Conservation (phyloP, 2,113 vertebrate genomes). For the Daubentonia madagascariensis region DNA sequence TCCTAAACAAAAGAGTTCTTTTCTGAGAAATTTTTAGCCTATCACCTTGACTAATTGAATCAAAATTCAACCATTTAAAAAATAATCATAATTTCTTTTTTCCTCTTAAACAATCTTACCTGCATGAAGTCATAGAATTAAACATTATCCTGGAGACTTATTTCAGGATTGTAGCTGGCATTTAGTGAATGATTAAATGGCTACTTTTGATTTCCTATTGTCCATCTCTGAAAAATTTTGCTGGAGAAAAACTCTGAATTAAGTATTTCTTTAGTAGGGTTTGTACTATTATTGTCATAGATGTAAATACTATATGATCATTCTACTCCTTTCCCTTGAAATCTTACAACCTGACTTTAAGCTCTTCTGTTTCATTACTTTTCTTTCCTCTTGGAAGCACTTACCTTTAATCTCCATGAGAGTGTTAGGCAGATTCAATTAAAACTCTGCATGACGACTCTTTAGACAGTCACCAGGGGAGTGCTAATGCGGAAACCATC, state of each 20-base stretch:
- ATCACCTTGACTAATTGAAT: not conserved
- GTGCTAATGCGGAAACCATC: not conserved
- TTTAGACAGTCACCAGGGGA: not conserved
- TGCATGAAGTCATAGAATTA: not conserved
- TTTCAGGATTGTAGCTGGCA: not conserved
- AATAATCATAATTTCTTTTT: not conserved
- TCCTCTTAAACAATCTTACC: not conserved
- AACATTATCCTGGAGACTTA: not conserved
- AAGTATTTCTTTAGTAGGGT: not conserved
- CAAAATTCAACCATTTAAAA: not conserved
- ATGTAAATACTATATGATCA: not conserved
- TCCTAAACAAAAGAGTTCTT: not conserved
- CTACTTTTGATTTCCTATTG: not conserved
- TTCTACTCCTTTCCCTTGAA: not conserved
- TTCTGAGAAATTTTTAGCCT: not conserved
- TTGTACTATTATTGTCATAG: not conserved
- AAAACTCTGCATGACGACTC: conserved; percentile 1
- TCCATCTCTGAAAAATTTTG: conserved; percentile 16
- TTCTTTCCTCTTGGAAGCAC: conserved; percentile 48
- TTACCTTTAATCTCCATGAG: conserved; percentile 57
- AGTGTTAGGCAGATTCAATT: conserved; percentile 49
- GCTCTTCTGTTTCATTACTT: conserved; percentile 24
- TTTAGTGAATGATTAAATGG: not conserved
- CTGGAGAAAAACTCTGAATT: not conserved
- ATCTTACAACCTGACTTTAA: not conserved